phyloP scores from a whole-genome alignment of 2,113 vertebrate species.

The Corythoichthys intestinalis region DNA sequence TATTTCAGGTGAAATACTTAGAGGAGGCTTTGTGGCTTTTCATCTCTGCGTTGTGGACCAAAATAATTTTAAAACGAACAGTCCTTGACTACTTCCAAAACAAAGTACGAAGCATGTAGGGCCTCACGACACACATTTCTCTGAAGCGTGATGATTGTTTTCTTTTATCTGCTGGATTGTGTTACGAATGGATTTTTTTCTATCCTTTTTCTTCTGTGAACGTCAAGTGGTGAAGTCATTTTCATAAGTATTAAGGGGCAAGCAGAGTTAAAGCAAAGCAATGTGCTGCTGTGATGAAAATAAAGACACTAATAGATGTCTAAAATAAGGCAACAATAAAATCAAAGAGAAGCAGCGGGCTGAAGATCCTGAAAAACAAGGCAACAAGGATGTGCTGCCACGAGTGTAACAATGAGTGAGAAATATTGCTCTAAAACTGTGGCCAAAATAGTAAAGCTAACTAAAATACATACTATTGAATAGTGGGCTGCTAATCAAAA shows the following conservation, averaged over 20 bases:
- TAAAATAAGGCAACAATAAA: slow-evolving; percentile 50
- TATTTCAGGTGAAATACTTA: slow-evolving; percentile 9
- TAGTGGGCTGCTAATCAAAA: slow-evolving; percentile 47
- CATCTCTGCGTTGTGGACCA: slow-evolving; percentile 39
- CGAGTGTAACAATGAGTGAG: slow-evolving; percentile 48
- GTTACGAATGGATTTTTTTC: slow-evolving; percentile 79
- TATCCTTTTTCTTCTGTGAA: slow-evolving; percentile 79
- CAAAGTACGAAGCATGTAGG: slow-evolving; percentile 71
- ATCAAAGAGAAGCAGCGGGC: slow-evolving; percentile 20
- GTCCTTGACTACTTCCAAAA: slow-evolving; percentile 75
- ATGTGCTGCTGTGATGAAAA: slow-evolving; percentile 55
- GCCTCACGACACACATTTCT: slow-evolving; percentile 75
- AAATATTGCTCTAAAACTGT: slow-evolving; percentile 68
- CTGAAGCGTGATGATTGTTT: slow-evolving; percentile 72
- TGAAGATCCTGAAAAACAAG: slow-evolving; percentile 26
- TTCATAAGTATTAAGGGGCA: slow-evolving; percentile 74
- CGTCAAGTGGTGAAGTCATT: slow-evolving; percentile 79
- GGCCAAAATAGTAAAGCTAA: slow-evolving; percentile 54
- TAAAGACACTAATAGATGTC: slow-evolving; percentile 34
- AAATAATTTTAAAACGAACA: slow-evolving; percentile 58
- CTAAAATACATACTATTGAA: slow-evolving; percentile 70
- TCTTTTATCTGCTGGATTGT: slow-evolving; percentile 82
- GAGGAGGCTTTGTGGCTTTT: slow-evolving; percentile 13
- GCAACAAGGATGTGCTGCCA: slow-evolving; percentile 28
- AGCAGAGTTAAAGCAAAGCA: slow-evolving; percentile 75